These are phyloP conservation scores for Tachysurus vachellii DNA, from an alignment of 2,113 vertebrate genomes.

Conservation along the genomic window DNA sequence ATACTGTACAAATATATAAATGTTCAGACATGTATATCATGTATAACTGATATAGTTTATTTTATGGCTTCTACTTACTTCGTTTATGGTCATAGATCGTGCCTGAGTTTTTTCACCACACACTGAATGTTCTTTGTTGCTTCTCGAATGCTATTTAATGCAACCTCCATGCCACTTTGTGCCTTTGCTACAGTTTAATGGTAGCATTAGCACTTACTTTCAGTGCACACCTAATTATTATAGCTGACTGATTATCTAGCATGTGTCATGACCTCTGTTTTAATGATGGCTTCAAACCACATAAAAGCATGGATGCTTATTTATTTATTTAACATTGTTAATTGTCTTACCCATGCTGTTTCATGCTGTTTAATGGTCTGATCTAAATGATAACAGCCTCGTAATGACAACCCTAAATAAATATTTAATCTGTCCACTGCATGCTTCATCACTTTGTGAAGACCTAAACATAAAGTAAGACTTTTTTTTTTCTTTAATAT, in stretches of 20 bases:
- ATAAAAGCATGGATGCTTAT: constrained; percentile 29
- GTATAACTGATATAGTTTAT: background rate
- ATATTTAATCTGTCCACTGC: constrained; percentile 74
- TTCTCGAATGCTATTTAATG: background rate
- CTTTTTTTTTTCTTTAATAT: constrained; percentile 58
- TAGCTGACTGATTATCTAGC: constrained; percentile 35
- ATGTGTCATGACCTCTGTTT: constrained; percentile 29
- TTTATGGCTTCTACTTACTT: background rate
- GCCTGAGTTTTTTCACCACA: background rate
- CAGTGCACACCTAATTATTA: constrained; percentile 9
- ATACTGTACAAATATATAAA: too few species aligned
- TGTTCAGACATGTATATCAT: background rate
- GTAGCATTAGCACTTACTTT: constrained; percentile 4
- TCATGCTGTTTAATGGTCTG: constrained; percentile 77
- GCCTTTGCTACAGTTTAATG: constrained; percentile 2
- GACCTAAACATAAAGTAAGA: constrained; percentile 50
- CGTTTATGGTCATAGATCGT: background rate
- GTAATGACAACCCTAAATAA: constrained; percentile 74
- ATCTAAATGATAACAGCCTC: constrained; percentile 76
- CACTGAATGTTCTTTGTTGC: background rate
- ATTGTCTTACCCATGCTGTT: constrained; percentile 67
- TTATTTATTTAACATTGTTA: constrained; percentile 71
- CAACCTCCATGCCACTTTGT: background rate
- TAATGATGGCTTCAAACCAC: constrained; percentile 27
- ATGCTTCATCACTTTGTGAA: constrained; percentile 67